Conservation (phyloP, 2,113 vertebrate species). For the Argyrosomus japonicus region DNA sequence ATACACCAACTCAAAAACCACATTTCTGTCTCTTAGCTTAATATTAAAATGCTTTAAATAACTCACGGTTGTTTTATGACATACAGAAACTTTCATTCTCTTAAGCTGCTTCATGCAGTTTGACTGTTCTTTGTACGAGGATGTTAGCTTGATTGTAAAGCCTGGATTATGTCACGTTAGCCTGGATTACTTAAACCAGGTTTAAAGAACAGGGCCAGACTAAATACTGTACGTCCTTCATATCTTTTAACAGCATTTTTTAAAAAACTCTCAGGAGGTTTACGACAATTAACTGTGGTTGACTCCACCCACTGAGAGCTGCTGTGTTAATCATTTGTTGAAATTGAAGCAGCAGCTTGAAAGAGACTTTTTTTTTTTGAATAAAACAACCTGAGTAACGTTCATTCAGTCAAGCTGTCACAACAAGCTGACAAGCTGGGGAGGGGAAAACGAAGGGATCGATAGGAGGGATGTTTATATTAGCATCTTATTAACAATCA, state of each 20-base stretch:
- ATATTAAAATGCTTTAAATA: conserved; percentile 24
- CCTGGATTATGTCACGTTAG: background rate
- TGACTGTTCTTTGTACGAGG: background rate
- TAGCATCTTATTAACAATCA: conserved; percentile 45
- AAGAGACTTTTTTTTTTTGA: conserved; percentile 13
- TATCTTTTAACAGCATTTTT: background rate
- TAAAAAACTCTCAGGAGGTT: background rate
- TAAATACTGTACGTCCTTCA: background rate
- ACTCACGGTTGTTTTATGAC: conserved; percentile 28
- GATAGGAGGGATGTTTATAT: conserved; percentile 14
- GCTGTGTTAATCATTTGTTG: background rate
- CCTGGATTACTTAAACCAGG: background rate
- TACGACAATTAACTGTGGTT: background rate
- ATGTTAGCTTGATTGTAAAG: background rate
- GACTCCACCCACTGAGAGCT: background rate
- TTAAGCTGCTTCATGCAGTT: background rate
- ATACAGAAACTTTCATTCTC: background rate
- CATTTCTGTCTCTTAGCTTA: conserved; percentile 25
- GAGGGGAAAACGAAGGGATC: background rate
- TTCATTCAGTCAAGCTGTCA: conserved; percentile 38
- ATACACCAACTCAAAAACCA: conserved; percentile 31
- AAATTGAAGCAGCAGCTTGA: background rate
- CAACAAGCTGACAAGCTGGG: conserved; percentile 37
- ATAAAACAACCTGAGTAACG: conserved; percentile 34
- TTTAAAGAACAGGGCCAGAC: background rate